Evolutionary conservation across 2,888 invertebrate genomes (phyloP).

Genomic region (Tanypteryx hageni): DNA sequence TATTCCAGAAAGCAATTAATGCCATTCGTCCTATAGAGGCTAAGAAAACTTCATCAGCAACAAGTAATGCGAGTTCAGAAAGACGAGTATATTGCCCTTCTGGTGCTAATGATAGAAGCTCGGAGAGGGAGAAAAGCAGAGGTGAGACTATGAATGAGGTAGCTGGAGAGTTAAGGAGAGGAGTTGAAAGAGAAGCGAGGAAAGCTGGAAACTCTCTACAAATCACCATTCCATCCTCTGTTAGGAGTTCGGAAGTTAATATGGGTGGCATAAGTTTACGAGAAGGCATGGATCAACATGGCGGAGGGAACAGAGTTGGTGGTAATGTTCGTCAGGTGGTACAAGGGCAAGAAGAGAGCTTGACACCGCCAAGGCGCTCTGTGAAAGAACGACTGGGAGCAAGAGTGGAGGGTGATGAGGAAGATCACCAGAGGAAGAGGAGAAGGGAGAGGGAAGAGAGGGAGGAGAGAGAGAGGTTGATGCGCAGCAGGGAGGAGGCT

Average conservation of each 20-base stretch:
- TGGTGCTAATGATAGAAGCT: constrained; percentile 64
- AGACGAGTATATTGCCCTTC: constrained; percentile 64
- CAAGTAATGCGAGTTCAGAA: constrained; percentile 63
- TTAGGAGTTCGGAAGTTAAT: constrained; percentile 43
- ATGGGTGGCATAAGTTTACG: not conserved
- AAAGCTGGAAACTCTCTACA: constrained; percentile 70
- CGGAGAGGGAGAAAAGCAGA: constrained; percentile 65
- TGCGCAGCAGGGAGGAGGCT: constrained; percentile 42
- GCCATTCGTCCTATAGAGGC: constrained; percentile 78
- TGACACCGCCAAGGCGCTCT: constrained; percentile 82
- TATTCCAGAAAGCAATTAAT: constrained; percentile 92
- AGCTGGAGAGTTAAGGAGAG: constrained; percentile 52
- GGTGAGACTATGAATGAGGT: constrained; percentile 48
- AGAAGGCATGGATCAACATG: constrained; percentile 36
- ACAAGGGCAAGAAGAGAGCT: constrained; percentile 70
- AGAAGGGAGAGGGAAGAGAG: constrained; percentile 72
- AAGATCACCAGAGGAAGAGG: constrained; percentile 74
- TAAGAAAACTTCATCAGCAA: constrained; percentile 67
- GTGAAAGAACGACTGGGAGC: constrained; percentile 89
- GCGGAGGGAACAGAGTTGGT: constrained; percentile 52
- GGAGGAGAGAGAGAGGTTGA: constrained; percentile 51
- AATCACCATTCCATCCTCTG: constrained; percentile 70
- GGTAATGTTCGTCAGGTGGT: constrained; percentile 54
- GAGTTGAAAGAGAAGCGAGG: constrained; percentile 70
- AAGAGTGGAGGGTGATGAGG: constrained; percentile 79